Conservation (phyloP, 92 coral and sea anemone genomes). For the Muricea muricata region DNA sequence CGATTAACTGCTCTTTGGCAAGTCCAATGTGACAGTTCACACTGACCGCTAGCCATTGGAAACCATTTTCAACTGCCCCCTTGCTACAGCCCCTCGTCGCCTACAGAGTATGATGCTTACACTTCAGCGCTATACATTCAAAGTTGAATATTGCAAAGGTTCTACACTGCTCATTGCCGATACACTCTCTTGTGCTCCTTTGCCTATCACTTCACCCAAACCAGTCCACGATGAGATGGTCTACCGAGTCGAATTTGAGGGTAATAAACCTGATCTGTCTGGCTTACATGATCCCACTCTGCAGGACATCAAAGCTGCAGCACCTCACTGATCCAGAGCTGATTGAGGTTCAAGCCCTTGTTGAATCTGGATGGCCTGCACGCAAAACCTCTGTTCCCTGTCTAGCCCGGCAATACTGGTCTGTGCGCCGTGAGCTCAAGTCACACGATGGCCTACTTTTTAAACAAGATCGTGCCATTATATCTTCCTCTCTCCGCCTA, state of each 20-base stretch:
- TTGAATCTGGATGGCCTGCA: conserved; percentile 64
- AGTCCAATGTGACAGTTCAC: conserved; percentile 67
- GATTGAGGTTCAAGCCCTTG: conserved; percentile 43
- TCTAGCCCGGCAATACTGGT: conserved; percentile 62
- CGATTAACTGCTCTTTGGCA: conserved; percentile 68
- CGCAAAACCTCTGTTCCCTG: conserved; percentile 57
- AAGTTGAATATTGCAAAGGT: conserved; percentile 70
- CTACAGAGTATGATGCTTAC: conserved; percentile 72
- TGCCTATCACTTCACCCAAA: conserved; percentile 54
- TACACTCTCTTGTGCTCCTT: conserved; percentile 56
- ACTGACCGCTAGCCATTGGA: conserved; percentile 59
- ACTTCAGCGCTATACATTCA: conserved; percentile 70
- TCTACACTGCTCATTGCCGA: conserved; percentile 59
- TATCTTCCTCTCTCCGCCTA: conserved; percentile 45
- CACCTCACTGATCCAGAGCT: conserved; percentile 62
- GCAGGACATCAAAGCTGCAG: conserved; percentile 54
- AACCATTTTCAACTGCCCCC: conserved; percentile 59
- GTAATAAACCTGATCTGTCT: conserved; percentile 48
- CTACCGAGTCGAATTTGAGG: conserved; percentile 55
- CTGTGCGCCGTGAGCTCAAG: conserved; percentile 61
- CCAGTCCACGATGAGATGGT: conserved; percentile 53
- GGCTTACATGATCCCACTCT: conserved; percentile 60
- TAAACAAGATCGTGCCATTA: conserved; percentile 68
- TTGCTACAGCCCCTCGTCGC: conserved; percentile 65
- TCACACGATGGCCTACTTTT: conserved; percentile 57